Evolutionary conservation across 1,140 invertebrate genomes (phyloP).

Genomic region (Dendroctonus valens): DNA sequence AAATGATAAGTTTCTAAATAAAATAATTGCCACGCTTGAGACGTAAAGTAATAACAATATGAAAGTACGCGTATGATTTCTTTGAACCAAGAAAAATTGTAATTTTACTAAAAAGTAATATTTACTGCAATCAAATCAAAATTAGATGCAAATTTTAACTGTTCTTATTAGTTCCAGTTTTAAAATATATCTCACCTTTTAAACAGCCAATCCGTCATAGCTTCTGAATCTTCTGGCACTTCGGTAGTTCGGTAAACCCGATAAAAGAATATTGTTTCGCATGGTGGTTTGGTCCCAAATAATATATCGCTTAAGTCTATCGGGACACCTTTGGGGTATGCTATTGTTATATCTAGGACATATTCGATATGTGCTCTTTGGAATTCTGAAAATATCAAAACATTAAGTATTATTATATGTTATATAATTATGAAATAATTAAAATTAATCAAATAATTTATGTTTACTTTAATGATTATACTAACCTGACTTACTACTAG

Average conservation of each 20-base stretch:
- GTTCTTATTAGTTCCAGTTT: no score
- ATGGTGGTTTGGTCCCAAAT: conserved; percentile 67
- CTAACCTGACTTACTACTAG: conserved; percentile 26
- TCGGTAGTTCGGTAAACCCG: conserved; percentile 69
- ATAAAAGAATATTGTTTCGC: conserved; percentile 77
- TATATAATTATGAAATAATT: no score
- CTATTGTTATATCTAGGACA: conserved; percentile 90
- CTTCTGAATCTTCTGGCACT: conserved; percentile 72
- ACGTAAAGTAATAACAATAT: no score
- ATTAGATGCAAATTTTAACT: no score
- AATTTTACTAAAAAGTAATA: no score
- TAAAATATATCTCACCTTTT: conserved; percentile 52
- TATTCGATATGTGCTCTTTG: conserved; percentile 64
- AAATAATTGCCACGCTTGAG: no score
- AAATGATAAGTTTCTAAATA: no score
- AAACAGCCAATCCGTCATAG: conserved; percentile 77
- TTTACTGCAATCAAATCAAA: no score
- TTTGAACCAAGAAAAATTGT: no score
- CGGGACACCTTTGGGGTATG: conserved; percentile 81
- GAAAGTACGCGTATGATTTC: no score
- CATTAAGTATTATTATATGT: no score
- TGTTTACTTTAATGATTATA: neutral
- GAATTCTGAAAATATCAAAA: conserved; percentile 30
- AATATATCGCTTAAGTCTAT: conserved; percentile 75
- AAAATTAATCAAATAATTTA: conserved; percentile 6